Percentiles rank a stretch among this genome's conserved stretches.
Evolutionary conservation across 2,888 invertebrate species (phyloP).

Genomic region (Volucella inflata): DNA sequence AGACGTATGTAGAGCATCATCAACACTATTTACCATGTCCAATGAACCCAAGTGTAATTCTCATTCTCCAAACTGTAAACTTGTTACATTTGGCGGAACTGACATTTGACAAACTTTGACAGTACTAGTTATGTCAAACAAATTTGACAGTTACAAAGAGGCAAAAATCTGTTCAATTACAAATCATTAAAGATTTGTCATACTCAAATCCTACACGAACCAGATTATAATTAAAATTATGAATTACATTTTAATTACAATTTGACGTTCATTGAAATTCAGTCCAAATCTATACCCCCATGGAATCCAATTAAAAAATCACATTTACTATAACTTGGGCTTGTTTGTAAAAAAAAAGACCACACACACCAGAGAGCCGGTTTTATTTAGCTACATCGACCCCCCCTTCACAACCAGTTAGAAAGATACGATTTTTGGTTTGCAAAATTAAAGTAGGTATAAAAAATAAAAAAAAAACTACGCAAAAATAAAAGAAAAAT

Average conservation of each 20-base stretch:
- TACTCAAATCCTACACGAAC: slow-evolving; percentile 17
- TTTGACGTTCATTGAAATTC: slow-evolving; percentile 11
- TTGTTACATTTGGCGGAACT: too few relatives aligned
- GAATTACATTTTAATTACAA: slow-evolving; percentile 10
- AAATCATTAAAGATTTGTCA: background rate
- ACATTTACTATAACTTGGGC: slow-evolving; percentile 12
- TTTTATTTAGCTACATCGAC: slow-evolving; percentile 22
- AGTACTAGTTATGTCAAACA: too few relatives aligned
- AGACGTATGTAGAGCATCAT: too few relatives aligned
- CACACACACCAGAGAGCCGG: slow-evolving; percentile 46
- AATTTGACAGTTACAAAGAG: too few relatives aligned
- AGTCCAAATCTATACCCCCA: slow-evolving; percentile 9
- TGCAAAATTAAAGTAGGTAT: slow-evolving; percentile 2
- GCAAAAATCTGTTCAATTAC: too few relatives aligned
- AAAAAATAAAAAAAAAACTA: background rate
- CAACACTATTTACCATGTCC: too few relatives aligned
- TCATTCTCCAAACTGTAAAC: too few relatives aligned
- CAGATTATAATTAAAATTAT: slow-evolving; percentile 26
- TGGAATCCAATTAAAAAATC: slow-evolving; percentile 42
- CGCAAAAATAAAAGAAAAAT: slow-evolving; percentile 36
- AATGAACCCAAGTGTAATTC: too few relatives aligned
- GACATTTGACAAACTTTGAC: too few relatives aligned
- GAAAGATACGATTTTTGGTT: slow-evolving; percentile 14
- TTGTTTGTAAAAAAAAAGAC: slow-evolving; percentile 29
- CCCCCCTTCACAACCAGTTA: slow-evolving; percentile 41